Base-by-base conservation (phyloP, 2,888 invertebrate species). In the Heliconius erato region DNA sequence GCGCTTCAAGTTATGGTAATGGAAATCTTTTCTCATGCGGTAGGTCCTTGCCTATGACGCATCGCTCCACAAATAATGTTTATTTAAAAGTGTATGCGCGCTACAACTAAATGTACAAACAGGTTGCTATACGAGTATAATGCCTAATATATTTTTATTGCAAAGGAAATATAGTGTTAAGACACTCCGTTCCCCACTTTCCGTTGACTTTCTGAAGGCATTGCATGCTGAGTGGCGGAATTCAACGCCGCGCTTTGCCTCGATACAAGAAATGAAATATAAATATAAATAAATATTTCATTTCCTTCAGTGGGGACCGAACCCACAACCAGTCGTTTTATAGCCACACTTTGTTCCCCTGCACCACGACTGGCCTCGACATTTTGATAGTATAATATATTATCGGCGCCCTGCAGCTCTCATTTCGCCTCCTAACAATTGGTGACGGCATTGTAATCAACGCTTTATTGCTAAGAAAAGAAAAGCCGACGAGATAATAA, bases 401-500 rank as follows among this genome's bases (percentile, higher is more conserved):
- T 94, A 94, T 94, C 93, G 90, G 90, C 92, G 89, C 92, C 91
- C 93, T 74, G 90, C 93, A 92, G 93, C 86, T 90, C 86, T 88
- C 89, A 92, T 92, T 91, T 89, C 87, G 88, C 89, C 91, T 88
- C 86, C 88, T 88, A 87, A 87, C 91, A 90, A 84, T 85, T 86
- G 88, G 86, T 93, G 92, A 91, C 88, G 85, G 85, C 85, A 87
- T 88, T 87, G 91, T 93, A 95, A 96, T 95, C 95, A 95, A 94
- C 93, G 90, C 92, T 93, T 94, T 95, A 95, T 95, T 94, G 91
- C 91, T 85, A 85, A 90, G 88, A 92, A 93, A 94, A 93, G 93
- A 94, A 95, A 94, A 94, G 90, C 80, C 92, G 93, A 95, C 94
- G 94, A 90, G 90, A 89, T 86, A 87, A 88, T 87, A 91, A 94